Evolutionary conservation across 2,113 vertebrate genomes (phyloP).

Genomic region (Ptilorrhoa leucosticta): DNA sequence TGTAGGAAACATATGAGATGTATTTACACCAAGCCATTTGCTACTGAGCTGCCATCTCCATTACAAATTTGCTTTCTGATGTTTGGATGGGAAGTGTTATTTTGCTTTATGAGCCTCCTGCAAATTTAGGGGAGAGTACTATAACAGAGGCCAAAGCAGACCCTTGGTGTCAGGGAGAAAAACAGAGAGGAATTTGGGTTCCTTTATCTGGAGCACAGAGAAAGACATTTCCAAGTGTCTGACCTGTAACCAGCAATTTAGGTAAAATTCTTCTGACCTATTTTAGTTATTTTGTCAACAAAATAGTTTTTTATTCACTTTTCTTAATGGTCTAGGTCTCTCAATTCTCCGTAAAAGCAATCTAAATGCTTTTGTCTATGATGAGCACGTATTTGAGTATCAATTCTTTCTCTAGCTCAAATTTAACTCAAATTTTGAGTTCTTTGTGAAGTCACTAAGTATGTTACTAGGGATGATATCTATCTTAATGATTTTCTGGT

Average conservation of each 20-base stretch:
- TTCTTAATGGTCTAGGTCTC: background rate
- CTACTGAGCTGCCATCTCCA: background rate
- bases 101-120: background rate
- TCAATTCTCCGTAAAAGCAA: background rate
- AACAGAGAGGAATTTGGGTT: background rate
- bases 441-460: background rate
- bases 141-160: background rate
- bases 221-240: background rate
- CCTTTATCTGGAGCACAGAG: fast-evolving
- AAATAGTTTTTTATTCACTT: background rate
- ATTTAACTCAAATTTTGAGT: background rate
- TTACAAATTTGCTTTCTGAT: background rate
- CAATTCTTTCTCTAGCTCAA: background rate
- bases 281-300: background rate
- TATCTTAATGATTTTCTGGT: background rate
- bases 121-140: background rate
- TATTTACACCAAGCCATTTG: background rate
- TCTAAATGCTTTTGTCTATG: background rate
- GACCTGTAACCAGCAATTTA: background rate
- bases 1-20: background rate
- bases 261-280: background rate
- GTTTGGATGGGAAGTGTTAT: background rate
- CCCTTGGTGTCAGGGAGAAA: background rate
- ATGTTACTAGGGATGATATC: background rate
- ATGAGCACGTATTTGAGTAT: background rate